phyloP scores from a whole-genome alignment of 2,113 vertebrate species.

The Halichoeres trimaculatus region DNA sequence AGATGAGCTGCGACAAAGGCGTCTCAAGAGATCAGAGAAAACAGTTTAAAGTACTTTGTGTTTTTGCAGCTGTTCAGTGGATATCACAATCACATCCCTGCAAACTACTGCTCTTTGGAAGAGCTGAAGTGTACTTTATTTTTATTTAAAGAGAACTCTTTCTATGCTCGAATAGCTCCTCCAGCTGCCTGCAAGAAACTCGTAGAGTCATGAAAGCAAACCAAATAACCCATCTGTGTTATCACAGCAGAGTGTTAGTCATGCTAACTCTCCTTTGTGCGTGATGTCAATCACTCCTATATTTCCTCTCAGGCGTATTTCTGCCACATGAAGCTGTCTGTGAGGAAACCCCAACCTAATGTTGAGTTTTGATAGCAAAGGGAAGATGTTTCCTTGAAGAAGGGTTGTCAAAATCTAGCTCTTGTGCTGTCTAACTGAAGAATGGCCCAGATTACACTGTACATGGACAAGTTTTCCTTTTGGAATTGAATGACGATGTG shows the following conservation, averaged over 20 bases:
- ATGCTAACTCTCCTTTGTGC: not conserved
- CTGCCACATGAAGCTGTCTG: conserved; percentile 5
- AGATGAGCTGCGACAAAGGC: conserved; percentile 39
- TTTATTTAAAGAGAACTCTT: not conserved
- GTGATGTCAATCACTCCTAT: conserved; percentile 2
- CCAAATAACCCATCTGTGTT: conserved; percentile 2
- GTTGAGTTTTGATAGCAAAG: not conserved
- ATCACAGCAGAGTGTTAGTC: conserved; percentile 12
- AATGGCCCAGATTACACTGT: not conserved
- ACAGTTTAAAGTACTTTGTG: conserved; percentile 5
- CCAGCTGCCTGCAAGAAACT: conserved; percentile 4
- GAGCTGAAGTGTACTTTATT: conserved; percentile 3
- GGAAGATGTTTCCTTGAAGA: conserved; percentile 3
- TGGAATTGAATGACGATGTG: no score
- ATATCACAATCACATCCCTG: conserved; percentile 24
- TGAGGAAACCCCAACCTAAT: not conserved
- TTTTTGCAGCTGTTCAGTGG: not conserved
- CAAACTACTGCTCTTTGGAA: conserved; percentile 20
- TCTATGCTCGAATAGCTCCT: not conserved
- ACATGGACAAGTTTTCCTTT: no score
- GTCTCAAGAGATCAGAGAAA: conserved; percentile 33
- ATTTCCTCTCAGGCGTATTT: conserved; percentile 18
- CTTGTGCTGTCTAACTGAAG: not conserved
- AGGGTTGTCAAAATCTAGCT: not conserved
- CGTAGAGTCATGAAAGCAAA: conserved; percentile 10